Conservation (phyloP, 2,888 invertebrate species). For the Tenthredo livida region DNA sequence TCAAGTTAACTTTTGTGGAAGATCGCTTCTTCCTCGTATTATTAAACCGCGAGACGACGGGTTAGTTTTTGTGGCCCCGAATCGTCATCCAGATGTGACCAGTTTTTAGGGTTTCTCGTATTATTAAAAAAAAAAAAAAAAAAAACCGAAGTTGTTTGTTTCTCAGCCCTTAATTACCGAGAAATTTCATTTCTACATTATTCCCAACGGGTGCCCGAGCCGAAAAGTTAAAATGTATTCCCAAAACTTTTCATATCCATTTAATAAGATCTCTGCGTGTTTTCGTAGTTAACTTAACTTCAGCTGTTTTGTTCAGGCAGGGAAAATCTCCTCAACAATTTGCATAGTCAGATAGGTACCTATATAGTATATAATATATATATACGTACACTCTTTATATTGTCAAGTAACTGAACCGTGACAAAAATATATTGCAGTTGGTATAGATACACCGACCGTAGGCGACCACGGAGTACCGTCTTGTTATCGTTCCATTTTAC, state of each 20-base stretch:
- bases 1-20: background rate
- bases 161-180: slow-evolving; percentile 35
- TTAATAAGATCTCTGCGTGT: slow-evolving; percentile 31
- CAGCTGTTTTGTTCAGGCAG: background rate
- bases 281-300: slow-evolving; percentile 16
- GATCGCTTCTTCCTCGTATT: slow-evolving; percentile 19
- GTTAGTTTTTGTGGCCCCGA: background rate
- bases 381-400: too few relatives aligned
- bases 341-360: slow-evolving; percentile 2
- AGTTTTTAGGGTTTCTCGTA: background rate
- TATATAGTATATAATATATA: too few relatives aligned
- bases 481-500: slow-evolving; percentile 36
- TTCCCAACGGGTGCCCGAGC: background rate
- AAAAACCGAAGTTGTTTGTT: slow-evolving; percentile 43
- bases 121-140: slow-evolving; percentile 50
- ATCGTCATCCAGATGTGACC: slow-evolving; percentile 33
- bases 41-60: background rate
- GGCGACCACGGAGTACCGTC: slow-evolving; percentile 24
- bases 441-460: background rate
- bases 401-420: slow-evolving; percentile 10
- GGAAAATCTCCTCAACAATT: background rate
- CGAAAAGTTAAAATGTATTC: slow-evolving; percentile 45
- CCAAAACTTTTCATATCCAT: slow-evolving; percentile 33
- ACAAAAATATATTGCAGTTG: slow-evolving; percentile 33
- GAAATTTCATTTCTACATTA: slow-evolving; percentile 15